phyloP scores from a whole-genome alignment of 2,888 invertebrate genomes.

The Micropterix aruncella region DNA sequence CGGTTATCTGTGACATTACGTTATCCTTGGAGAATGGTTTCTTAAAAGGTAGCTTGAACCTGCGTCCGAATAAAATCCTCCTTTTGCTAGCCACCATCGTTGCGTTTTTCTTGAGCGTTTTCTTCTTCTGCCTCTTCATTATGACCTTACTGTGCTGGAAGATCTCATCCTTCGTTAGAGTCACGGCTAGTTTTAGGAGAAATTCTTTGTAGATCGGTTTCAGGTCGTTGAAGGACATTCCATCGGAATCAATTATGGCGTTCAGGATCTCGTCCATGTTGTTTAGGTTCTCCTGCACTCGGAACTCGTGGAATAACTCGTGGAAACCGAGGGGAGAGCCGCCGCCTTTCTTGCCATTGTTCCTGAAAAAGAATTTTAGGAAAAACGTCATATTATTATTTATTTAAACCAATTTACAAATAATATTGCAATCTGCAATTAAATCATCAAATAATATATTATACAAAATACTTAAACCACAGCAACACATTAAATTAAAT shows the following conservation, averaged over 20 bases:
- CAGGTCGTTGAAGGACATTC: slow-evolving; percentile 86
- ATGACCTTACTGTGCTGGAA: slow-evolving; percentile 82
- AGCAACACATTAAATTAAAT: too few relatives aligned
- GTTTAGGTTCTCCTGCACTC: slow-evolving; percentile 76
- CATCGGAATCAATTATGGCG: slow-evolving; percentile 81
- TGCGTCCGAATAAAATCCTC: slow-evolving; percentile 44
- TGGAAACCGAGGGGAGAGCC: slow-evolving; percentile 77
- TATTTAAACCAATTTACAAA: too few relatives aligned
- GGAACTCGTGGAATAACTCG: slow-evolving; percentile 76
- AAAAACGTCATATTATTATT: too few relatives aligned
- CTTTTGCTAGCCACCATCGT: slow-evolving; percentile 41
- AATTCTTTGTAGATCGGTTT: slow-evolving; percentile 88
- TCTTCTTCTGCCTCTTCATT: slow-evolving; percentile 73
- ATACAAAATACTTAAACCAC: too few relatives aligned
- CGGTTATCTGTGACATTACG: slow-evolving; percentile 9
- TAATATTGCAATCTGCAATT: too few relatives aligned
- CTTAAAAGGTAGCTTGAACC: slow-evolving; percentile 49
- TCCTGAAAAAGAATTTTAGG: slow-evolving; percentile 36
- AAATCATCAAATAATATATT: too few relatives aligned
- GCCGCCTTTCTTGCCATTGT: slow-evolving; percentile 48
- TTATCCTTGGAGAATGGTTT: slow-evolving; percentile 36
- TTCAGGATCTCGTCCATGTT: slow-evolving; percentile 79
- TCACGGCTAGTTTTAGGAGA: slow-evolving; percentile 71
- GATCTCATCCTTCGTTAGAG: slow-evolving; percentile 82
- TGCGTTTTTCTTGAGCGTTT: slow-evolving; percentile 42